Conservation (phyloP, 2,888 invertebrate species). For the Octodonta nipae region DNA sequence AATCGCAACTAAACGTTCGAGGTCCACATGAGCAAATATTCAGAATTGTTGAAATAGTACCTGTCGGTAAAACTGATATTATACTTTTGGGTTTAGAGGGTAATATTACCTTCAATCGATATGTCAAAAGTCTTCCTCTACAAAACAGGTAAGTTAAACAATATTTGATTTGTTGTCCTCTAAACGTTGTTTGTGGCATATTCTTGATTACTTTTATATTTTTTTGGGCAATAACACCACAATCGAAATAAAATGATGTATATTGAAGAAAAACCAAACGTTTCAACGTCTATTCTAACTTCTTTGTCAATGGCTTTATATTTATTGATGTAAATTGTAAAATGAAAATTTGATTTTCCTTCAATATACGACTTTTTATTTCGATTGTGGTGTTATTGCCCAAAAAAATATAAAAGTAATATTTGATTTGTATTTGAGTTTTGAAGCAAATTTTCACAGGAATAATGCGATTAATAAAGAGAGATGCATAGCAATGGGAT, state of each 20-base stretch:
- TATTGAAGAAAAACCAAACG: too few species aligned
- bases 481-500: conserved; percentile 46
- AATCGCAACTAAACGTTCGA: conserved; percentile 41
- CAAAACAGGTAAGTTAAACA: conserved; percentile 22
- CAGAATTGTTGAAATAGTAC: conserved; percentile 45
- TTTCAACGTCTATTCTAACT: too few species aligned
- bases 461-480: conserved; percentile 29
- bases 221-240: too few species aligned
- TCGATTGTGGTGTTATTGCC: too few species aligned
- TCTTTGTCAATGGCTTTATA: conserved; percentile 1
- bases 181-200: too few species aligned
- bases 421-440: conserved; percentile 4
- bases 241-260: too few species aligned
- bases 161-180: neutral
- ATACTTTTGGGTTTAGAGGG: conserved; percentile 49
- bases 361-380: too few species aligned
- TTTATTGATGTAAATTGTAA: too few species aligned
- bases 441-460: conserved; percentile 18
- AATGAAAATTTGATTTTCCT: too few species aligned
- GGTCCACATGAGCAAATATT: conserved; percentile 60
- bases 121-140: conserved; percentile 38
- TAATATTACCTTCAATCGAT: conserved; percentile 45
- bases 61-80: conserved; percentile 45
- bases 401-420: too few species aligned
- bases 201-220: too few species aligned